These are phyloP conservation scores for Dermolepida albohirtum DNA, from an alignment of 2,888 invertebrate species.

Conservation along the genomic window DNA sequence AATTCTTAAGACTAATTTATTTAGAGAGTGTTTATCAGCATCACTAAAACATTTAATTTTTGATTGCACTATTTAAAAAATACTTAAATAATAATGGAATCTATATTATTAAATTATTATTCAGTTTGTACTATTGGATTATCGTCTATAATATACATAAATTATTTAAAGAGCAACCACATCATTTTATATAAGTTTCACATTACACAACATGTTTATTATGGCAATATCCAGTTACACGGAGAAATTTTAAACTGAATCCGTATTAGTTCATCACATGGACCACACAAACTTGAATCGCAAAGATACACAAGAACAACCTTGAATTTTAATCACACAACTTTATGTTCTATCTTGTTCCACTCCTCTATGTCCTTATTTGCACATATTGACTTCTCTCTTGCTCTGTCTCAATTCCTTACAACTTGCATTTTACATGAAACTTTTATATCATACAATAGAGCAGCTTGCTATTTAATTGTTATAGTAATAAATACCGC, in stretches of 20 bases:
- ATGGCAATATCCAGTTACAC: conserved; percentile 39
- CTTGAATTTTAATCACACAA: conserved; percentile 53
- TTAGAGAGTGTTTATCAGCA: no score
- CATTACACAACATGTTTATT: conserved; percentile 41
- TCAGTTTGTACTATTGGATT: neutral
- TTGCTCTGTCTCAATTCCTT: conserved; percentile 31
- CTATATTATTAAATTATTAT: no score
- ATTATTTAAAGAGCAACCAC: conserved; percentile 31
- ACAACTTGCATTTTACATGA: conserved; percentile 47
- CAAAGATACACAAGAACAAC: conserved; percentile 45
- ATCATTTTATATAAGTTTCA: conserved; percentile 32
- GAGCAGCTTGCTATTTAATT: conserved; percentile 41
- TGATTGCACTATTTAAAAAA: no score
- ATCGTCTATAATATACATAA: conserved; percentile 1
- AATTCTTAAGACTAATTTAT: no score
- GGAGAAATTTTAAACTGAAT: conserved; percentile 43
- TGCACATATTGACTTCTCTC: conserved; percentile 35
- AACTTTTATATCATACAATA: conserved; percentile 44
- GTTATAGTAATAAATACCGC: conserved; percentile 13
- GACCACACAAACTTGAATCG: conserved; percentile 47
- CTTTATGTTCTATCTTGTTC: conserved; percentile 47
- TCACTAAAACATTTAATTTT: no score
- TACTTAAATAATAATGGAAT: no score
- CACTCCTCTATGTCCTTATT: conserved; percentile 47
- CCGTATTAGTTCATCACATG: conserved; percentile 42